Base-by-base conservation (phyloP, 2,888 invertebrate species). In the Cantharis flavilabris region DNA sequence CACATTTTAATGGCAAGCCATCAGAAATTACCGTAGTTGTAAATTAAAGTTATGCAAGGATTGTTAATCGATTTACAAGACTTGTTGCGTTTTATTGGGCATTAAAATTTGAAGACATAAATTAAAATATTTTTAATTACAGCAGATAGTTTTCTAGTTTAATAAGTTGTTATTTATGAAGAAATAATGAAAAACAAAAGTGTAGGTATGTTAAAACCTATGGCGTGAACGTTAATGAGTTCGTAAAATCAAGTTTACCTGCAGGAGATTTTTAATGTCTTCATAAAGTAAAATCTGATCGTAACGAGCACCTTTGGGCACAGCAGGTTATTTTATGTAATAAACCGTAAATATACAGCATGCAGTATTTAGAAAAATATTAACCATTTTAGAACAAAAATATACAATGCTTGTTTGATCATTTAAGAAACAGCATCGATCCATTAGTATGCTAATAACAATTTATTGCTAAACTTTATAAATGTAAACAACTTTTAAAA, bases 191-290 rank as follows among this genome's bases (percentile, higher is more conserved):
- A 77, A 74, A 77, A 75, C 64, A 62, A 62, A 62, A 64, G 26
- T 62, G 62, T 70, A 71, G 78, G 70, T 74, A 70, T 64, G 73
- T 72, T 75, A 71, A 73, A 74, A 75, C 69, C 75, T 62, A 69
- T 75, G 73, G 75, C 76, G 79, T 72, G 73, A 73, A 73, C 79
- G 71, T 73, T 78, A 80, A 80, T 80, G 80, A 80, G 78, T 78
- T 76, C 77, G 78, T 80, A 78, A 78, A 80, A 76, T 76, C 80
- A 80, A 78, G 73, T 80, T 80, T 76, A 80, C 76, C 80, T 78
- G 80, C 80, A 78, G 80, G 80, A 78, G 80, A 80, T 80, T 80
- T 80, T 80, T 80, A 80, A 80, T 80, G 80, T 80, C 80, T 80
- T 80, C 80, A 80, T 80, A 80, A 80, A 80, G 73, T 76, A 78